Evolutionary conservation across 2,113 vertebrate genomes (phyloP).

Genomic region (Passer montanus): DNA sequence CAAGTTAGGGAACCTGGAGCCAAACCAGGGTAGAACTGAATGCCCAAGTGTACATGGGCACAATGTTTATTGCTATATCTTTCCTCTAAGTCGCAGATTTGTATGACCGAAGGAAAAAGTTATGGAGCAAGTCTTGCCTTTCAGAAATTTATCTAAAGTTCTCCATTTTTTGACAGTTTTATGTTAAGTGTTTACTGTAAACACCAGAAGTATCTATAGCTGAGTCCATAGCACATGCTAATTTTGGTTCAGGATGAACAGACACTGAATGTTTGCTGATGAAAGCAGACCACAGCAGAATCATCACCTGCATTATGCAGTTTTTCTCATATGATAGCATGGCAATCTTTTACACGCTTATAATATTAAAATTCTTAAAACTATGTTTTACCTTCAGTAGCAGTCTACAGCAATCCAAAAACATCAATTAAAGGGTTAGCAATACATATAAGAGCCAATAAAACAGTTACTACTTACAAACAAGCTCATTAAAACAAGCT

Average conservation of each 20-base stretch:
- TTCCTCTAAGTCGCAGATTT: neutral
- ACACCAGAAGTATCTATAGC: neutral
- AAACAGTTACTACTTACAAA: neutral
- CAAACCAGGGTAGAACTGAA: neutral
- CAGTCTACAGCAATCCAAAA: neutral
- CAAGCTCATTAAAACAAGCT: neutral
- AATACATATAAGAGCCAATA: neutral
- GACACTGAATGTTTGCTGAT: neutral
- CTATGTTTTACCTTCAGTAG: neutral
- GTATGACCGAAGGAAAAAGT: neutral
- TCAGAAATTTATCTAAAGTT: neutral
- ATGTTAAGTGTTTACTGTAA: neutral
- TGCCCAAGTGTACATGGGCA: neutral
- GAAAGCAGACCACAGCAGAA: neutral
- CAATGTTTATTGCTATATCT: neutral
- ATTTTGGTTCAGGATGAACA: neutral
- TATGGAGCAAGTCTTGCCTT: neutral
- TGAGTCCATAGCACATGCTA: neutral
- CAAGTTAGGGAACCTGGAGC: neutral
- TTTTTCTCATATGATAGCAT: neutral
- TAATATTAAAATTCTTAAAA: neutral
- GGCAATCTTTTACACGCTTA: neutral
- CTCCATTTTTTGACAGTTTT: neutral
- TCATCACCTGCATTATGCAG: neutral
- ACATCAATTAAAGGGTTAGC: neutral